phyloP scores from a whole-genome alignment of 1,140 invertebrate genomes.

The Drosophila albomicans region DNA sequence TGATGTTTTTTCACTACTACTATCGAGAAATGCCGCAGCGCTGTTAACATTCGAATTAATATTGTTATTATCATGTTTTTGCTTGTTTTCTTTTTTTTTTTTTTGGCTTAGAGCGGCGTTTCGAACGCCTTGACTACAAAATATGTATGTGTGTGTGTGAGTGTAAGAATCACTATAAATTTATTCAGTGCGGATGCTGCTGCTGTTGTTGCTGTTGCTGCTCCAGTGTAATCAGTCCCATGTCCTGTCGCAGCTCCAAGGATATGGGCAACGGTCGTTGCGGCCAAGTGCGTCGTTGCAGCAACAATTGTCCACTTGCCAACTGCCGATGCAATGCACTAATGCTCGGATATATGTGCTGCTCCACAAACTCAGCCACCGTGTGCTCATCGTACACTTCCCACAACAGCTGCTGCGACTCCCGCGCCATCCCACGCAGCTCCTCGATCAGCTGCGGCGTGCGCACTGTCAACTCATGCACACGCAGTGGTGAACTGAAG shows the following conservation, averaged over 20 bases:
- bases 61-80: slow-evolving; percentile 42
- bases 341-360: slow-evolving; percentile 85
- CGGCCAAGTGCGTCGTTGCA: slow-evolving; percentile 81
- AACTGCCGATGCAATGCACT: slow-evolving; percentile 85
- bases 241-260: slow-evolving; percentile 57
- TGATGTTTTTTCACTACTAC: slow-evolving; percentile 40
- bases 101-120: slow-evolving; percentile 57
- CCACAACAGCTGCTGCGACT: slow-evolving; percentile 88
- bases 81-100: too few species aligned
- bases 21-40: slow-evolving; percentile 34
- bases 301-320: slow-evolving; percentile 81
- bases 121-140: slow-evolving; percentile 51
- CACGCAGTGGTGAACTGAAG: slow-evolving; percentile 90
- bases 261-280: slow-evolving; percentile 80
- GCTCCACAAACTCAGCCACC: slow-evolving; percentile 91
- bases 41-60: slow-evolving; percentile 53
- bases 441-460: slow-evolving; percentile 88
- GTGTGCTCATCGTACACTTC: slow-evolving; percentile 90
- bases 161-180: background rate
- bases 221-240: slow-evolving; percentile 57
- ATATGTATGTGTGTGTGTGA: slow-evolving; percentile 22
- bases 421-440: slow-evolving; percentile 87
- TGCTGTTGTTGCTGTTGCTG: slow-evolving; percentile 11
- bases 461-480: slow-evolving; percentile 89
- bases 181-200: slow-evolving; percentile 37